Evolutionary conservation across 2,113 vertebrate species (phyloP).

Genomic region (Lagopus leucura): DNA sequence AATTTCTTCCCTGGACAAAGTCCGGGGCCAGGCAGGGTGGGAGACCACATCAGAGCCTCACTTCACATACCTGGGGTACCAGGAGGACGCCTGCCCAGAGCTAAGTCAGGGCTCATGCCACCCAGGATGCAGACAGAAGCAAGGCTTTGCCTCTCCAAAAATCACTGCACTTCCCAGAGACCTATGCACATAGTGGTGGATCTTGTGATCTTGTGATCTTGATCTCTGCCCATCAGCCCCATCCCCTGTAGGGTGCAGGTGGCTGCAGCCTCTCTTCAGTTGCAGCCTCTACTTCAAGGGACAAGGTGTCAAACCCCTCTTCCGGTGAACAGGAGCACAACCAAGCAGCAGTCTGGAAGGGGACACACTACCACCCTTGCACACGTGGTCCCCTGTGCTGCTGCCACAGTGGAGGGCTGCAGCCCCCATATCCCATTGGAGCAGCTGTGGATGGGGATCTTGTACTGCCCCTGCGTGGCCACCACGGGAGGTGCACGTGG

Average conservation of each 20-base stretch:
- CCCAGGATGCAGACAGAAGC: rapidly evolving
- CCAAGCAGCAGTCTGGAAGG: background rate
- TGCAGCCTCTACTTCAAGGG: rapidly evolving
- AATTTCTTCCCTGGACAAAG: background rate
- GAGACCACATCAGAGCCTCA: background rate
- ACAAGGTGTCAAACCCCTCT: background rate
- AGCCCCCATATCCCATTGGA: background rate
- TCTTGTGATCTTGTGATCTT: too few species aligned
- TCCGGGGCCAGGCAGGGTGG: background rate
- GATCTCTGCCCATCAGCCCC: background rate
- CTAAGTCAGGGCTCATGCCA: rapidly evolving
- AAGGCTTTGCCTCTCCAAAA: background rate
- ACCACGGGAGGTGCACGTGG: background rate
- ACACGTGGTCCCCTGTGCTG: rapidly evolving
- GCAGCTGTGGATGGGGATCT: rapidly evolving
- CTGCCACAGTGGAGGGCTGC: background rate
- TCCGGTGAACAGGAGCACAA: rapidly evolving
- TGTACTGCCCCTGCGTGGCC: constrained; percentile 41
- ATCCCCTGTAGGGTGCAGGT: background rate
- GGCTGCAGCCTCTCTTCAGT: background rate
- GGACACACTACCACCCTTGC: rapidly evolving
- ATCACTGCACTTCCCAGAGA: background rate
- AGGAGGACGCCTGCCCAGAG: background rate
- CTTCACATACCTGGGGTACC: background rate
- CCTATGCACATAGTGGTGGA: too few species aligned